These are phyloP conservation scores for Zeugodacus cucurbitae DNA, from an alignment of 1,140 invertebrate species.

Conservation along the genomic window DNA sequence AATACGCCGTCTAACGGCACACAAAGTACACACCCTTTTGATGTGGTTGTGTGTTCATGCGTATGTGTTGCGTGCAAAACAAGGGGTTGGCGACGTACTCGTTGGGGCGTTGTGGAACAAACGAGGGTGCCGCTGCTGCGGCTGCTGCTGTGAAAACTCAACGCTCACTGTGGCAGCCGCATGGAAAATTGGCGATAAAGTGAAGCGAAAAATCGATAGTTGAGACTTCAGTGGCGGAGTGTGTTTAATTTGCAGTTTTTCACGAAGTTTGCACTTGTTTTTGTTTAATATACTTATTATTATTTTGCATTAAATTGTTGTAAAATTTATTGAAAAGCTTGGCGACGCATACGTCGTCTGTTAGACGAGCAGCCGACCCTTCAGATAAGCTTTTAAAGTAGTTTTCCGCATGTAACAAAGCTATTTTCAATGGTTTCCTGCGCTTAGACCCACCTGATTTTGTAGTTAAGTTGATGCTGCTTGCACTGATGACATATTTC, in stretches of 20 bases:
- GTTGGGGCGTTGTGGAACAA: not conserved
- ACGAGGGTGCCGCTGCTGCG: not conserved
- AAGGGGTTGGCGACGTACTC: not conserved
- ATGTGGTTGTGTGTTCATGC: too few species aligned
- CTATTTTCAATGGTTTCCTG: not conserved
- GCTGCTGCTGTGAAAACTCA: not conserved
- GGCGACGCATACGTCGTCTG: not conserved
- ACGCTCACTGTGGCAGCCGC: not conserved
- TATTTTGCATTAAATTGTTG: not conserved
- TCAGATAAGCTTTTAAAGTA: not conserved
- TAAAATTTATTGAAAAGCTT: not conserved
- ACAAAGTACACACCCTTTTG: slow-evolving; percentile 36
- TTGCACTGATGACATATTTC: not conserved
- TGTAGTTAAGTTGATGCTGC: not conserved
- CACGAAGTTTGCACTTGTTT: not conserved
- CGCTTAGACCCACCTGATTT: not conserved
- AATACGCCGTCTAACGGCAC: not conserved
- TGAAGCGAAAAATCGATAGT: slow-evolving; percentile 30
- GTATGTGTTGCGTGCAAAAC: not conserved
- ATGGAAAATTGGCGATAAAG: slow-evolving; percentile 31
- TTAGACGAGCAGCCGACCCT: not conserved
- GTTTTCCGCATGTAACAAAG: not conserved
- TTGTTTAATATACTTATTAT: not conserved
- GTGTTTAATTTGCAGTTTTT: not conserved
- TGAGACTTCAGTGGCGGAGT: not conserved